Conservation (phyloP, 2,888 invertebrate species). For the Cecidostiba fungosa region DNA sequence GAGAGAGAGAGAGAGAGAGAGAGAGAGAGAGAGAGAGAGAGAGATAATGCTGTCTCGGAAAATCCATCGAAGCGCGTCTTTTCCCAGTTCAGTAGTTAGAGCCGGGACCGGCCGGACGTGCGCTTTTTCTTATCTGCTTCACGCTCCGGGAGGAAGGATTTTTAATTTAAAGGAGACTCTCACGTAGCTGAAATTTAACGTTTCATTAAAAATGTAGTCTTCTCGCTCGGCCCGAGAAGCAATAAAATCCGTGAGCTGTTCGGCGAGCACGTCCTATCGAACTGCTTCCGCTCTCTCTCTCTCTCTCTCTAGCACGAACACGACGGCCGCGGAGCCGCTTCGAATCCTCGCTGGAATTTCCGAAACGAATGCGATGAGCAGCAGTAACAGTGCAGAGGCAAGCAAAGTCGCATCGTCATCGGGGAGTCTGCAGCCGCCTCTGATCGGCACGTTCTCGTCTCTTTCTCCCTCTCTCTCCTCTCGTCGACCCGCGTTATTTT, state of each 20-base stretch:
- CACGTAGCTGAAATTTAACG: slow-evolving; percentile 14
- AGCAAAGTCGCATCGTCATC: slow-evolving; percentile 42
- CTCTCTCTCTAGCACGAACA: background rate
- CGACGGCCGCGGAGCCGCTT: slow-evolving; percentile 8
- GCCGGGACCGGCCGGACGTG: background rate
- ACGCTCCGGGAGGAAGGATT: background rate
- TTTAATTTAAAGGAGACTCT: slow-evolving; percentile 9
- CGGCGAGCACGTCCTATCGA: background rate
- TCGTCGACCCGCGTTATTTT: slow-evolving; percentile 29
- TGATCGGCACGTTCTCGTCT: slow-evolving; percentile 28
- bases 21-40: background rate
- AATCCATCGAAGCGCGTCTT: background rate
- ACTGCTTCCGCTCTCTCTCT: background rate
- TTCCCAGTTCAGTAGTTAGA: background rate
- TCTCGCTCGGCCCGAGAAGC: background rate
- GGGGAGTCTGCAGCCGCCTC: slow-evolving; percentile 33
- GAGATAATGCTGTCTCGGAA: background rate
- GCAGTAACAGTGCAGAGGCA: background rate
- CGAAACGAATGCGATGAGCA: slow-evolving; percentile 25
- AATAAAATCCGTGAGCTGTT: slow-evolving; percentile 5
- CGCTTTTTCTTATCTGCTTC: slow-evolving; percentile 11
- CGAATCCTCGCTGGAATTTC: slow-evolving; percentile 48
- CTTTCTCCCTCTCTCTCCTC: background rate
- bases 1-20: background rate
- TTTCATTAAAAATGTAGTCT: background rate